Percentiles rank a stretch among this genome's conserved stretches.
These are phyloP conservation scores for Malachius bipustulatus DNA, from an alignment of 2,888 invertebrate genomes.

Conservation along the genomic window DNA sequence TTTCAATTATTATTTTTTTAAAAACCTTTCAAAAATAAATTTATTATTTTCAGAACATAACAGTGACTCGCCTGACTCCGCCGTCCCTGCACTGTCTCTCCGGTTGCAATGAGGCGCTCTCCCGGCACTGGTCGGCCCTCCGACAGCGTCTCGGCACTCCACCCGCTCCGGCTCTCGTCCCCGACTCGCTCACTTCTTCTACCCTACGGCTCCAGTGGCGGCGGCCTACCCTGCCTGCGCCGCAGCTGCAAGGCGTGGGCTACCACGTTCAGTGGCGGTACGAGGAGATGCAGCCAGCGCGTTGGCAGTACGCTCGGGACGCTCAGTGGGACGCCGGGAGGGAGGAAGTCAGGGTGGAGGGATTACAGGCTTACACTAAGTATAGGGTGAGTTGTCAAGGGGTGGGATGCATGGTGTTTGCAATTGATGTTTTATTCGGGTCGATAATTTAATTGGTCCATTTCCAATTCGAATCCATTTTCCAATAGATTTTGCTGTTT, in stretches of 20 bases:
- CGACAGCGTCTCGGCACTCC: conserved; percentile 56
- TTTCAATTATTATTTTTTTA: background rate
- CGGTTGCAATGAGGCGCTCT: conserved; percentile 72
- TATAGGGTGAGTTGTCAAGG: conserved; percentile 82
- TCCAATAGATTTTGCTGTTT: too few species aligned
- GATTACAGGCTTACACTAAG: conserved; percentile 76
- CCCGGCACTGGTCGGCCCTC: conserved; percentile 59
- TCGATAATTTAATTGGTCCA: too few species aligned
- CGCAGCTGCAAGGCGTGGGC: conserved; percentile 39
- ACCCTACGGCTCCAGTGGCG: conserved; percentile 73
- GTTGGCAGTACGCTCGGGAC: conserved; percentile 76
- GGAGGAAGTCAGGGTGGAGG: conserved; percentile 55
- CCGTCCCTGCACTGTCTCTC: conserved; percentile 66
- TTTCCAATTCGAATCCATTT: too few species aligned
- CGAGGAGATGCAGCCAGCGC: conserved; percentile 52
- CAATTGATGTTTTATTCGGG: too few species aligned
- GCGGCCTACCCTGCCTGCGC: conserved; percentile 47
- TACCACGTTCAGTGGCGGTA: conserved; percentile 66
- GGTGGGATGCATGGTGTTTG: too few species aligned
- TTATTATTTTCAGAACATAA: conserved; percentile 49
- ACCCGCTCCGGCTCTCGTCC: conserved; percentile 63
- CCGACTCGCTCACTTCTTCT: conserved; percentile 63
- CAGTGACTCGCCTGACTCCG: conserved; percentile 52
- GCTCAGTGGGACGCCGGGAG: conserved; percentile 49
- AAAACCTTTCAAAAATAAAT: conserved; percentile 2